A percentile compares a stretch with the other conserved stretches of the same genome.
Conservation (phyloP, 2,888 invertebrate species). For the Phasia obesa region DNA sequence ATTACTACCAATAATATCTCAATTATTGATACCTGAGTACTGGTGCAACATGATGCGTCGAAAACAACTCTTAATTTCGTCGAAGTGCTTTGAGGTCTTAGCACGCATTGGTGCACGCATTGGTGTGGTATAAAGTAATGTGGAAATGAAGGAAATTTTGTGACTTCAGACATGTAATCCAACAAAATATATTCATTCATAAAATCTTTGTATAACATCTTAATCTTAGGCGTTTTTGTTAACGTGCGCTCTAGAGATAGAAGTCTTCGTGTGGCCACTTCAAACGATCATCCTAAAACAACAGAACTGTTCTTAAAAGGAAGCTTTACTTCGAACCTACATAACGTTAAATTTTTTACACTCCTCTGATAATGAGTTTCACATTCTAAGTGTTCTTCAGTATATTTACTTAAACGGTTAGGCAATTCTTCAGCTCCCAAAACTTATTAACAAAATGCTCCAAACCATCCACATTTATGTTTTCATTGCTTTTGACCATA, state of each 20-base stretch:
- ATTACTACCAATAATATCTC: conserved; percentile 15
- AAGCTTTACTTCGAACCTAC: conserved; percentile 3
- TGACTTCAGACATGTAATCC: conserved; percentile 32
- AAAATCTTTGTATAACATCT: conserved; percentile 8
- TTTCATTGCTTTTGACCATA: not conserved
- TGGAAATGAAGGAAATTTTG: not conserved
- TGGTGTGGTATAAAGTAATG: conserved; percentile 54
- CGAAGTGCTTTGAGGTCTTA: conserved; percentile 24
- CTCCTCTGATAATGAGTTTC: conserved; percentile 37
- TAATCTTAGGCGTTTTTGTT: conserved; percentile 10
- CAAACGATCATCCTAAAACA: conserved; percentile 32
- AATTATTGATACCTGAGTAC: conserved; percentile 38
- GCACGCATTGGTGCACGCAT: conserved; percentile 37
- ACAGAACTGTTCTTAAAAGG: conserved; percentile 35
- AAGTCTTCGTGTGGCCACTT: conserved; percentile 26
- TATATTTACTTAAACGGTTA: not conserved
- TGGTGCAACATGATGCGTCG: conserved; percentile 46
- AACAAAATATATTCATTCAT: conserved; percentile 35
- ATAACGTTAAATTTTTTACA: not conserved
- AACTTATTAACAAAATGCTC: conserved; percentile 20
- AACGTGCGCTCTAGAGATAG: conserved; percentile 30
- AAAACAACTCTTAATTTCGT: conserved; percentile 60
- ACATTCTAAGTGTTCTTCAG: conserved; percentile 38
- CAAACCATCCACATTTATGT: not conserved
- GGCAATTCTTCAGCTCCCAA: conserved; percentile 36